These are phyloP conservation scores for Antheraea pernyi DNA, from an alignment of 1,140 invertebrate species.

Conservation along the genomic window DNA sequence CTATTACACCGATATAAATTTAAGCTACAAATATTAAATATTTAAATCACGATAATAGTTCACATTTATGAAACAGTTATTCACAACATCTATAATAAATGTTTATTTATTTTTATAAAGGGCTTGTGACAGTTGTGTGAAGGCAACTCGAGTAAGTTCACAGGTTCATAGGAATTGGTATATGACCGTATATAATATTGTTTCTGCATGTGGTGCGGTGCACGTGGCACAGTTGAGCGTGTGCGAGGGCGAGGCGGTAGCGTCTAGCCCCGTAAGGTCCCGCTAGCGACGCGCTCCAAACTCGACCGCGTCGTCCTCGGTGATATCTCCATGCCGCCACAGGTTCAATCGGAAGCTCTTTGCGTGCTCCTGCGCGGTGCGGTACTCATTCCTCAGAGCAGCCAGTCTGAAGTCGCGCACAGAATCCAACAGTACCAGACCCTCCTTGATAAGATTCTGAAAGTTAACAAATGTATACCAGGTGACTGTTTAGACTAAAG, in stretches of 20 bases:
- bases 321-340: conserved; percentile 98
- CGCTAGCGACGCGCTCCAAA: conserved; percentile 81
- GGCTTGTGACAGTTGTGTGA: no score
- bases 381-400: conserved; percentile 91
- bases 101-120: no score
- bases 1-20: no score
- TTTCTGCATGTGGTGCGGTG: conserved; percentile 42
- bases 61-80: no score
- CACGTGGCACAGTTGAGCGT: conserved; percentile 49
- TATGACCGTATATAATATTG: conserved; percentile 45
- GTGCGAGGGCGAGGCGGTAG: conserved; percentile 54
- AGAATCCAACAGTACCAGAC: conserved; percentile 90
- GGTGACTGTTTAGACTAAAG: no score
- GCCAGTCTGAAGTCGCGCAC: conserved; percentile 90
- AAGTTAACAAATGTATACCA: conserved; percentile 19
- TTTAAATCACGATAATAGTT: no score
- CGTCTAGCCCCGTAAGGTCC: conserved; percentile 37
- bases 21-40: no score
- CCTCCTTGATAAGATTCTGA: conserved; percentile 88
- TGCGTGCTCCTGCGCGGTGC: conserved; percentile 90
- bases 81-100: no score
- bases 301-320: conserved; percentile 96
- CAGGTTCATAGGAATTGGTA: conserved; percentile 46
- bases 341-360: conserved; percentile 91
- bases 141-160: no score